Percentiles rank a stretch among this genome's conserved stretches.
Conservation (phyloP, 2,888 invertebrate species). For the Argyresthia albistria region DNA sequence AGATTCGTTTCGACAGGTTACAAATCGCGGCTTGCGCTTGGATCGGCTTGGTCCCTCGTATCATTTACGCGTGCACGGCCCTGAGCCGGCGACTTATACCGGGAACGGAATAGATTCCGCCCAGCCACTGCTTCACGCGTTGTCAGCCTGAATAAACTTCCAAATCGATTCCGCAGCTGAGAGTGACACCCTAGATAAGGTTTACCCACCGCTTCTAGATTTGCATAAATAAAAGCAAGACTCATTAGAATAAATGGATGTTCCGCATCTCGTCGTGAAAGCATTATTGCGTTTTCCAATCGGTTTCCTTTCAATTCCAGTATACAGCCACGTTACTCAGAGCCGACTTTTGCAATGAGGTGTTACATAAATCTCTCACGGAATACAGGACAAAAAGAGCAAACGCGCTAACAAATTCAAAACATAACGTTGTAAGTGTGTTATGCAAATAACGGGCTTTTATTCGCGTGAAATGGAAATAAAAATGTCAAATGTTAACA, state of each 20-base stretch:
- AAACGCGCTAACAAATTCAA: neutral
- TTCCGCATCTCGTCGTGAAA: conserved; percentile 8
- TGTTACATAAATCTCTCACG: neutral
- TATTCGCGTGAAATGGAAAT: conserved; percentile 32
- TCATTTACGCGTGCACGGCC: conserved; percentile 9
- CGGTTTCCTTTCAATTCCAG: conserved; percentile 1
- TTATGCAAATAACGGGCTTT: conserved; percentile 19
- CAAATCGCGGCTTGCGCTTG: conserved; percentile 1
- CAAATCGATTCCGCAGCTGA: conserved; percentile 68
- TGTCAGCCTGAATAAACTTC: conserved; percentile 68
- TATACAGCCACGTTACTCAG: neutral
- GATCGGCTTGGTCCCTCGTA: conserved; percentile 5
- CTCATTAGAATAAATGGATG: conserved; percentile 30
- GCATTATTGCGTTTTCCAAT: neutral
- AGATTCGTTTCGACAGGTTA: conserved; percentile 2
- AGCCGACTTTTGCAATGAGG: neutral
- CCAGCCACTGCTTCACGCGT: conserved; percentile 52
- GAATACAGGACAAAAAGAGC: neutral
- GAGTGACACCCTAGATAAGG: conserved; percentile 60
- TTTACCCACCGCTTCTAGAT: conserved; percentile 46
- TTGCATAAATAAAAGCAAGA: conserved; percentile 60
- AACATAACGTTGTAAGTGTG: conserved; percentile 12
- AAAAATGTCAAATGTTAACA: conserved; percentile 43
- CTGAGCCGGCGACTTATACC: conserved; percentile 23
- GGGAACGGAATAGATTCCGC: conserved; percentile 43